phyloP scores from a whole-genome alignment of 2,113 vertebrate genomes.

The Perognathus longimembris region DNA sequence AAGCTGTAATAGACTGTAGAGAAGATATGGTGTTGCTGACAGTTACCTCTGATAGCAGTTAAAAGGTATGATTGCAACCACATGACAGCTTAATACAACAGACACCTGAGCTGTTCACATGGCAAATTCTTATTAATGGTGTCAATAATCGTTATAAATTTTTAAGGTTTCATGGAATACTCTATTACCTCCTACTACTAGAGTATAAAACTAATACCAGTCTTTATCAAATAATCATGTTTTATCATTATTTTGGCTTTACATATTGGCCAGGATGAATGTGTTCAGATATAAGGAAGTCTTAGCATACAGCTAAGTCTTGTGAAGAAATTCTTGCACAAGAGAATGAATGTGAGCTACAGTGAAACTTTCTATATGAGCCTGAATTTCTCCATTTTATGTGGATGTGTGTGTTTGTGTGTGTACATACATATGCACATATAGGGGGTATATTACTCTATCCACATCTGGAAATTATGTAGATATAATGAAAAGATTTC shows the following conservation, averaged over 20 bases:
- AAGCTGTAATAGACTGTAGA: slow-evolving; percentile 65
- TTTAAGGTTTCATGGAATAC: slow-evolving; percentile 53
- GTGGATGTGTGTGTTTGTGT: neutral
- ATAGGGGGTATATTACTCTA: neutral
- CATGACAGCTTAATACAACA: slow-evolving; percentile 79
- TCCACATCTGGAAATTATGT: slow-evolving; percentile 75
- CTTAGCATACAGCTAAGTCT: slow-evolving; percentile 18
- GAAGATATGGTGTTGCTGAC: slow-evolving; percentile 73
- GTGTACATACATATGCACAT: neutral
- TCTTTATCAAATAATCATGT: slow-evolving; percentile 12
- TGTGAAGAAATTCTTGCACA: slow-evolving; percentile 41
- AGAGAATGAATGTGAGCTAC: slow-evolving; percentile 24
- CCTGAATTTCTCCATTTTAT: slow-evolving; percentile 28
- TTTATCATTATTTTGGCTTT: slow-evolving; percentile 51
- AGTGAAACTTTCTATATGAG: slow-evolving; percentile 7
- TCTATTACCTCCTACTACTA: neutral
- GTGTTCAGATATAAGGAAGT: neutral
- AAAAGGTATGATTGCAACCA: slow-evolving; percentile 82
- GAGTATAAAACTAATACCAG: neutral
- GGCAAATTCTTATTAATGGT: slow-evolving; percentile 77
- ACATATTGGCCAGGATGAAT: neutral
- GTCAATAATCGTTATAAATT: slow-evolving; percentile 75
- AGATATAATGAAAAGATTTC: slow-evolving; percentile 64
- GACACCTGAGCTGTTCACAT: slow-evolving; percentile 71
- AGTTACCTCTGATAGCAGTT: slow-evolving; percentile 85